Percentiles rank a stretch among this genome's conserved stretches.
phyloP scores from a whole-genome alignment of 2,797 vertebrate genomes.

The Poeciliopsis presidionis region DNA sequence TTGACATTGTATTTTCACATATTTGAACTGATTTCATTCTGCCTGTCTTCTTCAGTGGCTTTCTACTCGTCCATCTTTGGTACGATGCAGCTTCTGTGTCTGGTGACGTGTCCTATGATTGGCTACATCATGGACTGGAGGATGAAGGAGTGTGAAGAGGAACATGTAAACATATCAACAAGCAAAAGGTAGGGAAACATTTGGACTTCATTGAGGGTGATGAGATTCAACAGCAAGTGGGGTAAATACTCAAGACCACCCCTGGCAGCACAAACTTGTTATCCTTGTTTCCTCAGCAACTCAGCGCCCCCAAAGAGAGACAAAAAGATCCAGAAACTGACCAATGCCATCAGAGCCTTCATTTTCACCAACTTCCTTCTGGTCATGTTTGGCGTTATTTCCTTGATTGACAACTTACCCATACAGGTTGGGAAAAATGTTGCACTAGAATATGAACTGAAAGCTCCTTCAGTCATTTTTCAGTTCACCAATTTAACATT shows the following conservation, averaged over 20 bases:
- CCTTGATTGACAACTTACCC: constrained; percentile 83
- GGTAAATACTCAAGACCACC: background rate
- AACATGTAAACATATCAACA: constrained; percentile 26
- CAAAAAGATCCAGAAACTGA: constrained; percentile 87
- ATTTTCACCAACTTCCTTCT: constrained; percentile 86
- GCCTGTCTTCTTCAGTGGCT: constrained; percentile 69
- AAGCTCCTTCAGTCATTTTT: background rate
- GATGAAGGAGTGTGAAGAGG: constrained; percentile 83
- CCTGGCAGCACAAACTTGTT: background rate
- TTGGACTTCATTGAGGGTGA: background rate
- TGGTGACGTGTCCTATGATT: constrained; percentile 87
- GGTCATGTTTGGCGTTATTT: constrained; percentile 84
- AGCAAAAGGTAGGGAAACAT: constrained; percentile 56
- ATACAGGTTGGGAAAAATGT: constrained; percentile 81
- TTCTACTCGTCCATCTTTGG: constrained; percentile 89
- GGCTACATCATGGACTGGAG: constrained; percentile 93
- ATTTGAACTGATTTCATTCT: background rate
- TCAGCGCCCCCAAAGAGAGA: constrained; percentile 68
- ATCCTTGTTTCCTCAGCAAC: constrained; percentile 39
- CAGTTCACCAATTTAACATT: background rate
- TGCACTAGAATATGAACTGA: background rate
- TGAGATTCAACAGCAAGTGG: background rate
- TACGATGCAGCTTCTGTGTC: constrained; percentile 86
- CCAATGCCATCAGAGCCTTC: constrained; percentile 87
- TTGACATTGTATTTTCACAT: background rate